These are phyloP conservation scores for Anastatus disparis DNA, from an alignment of 1,140 invertebrate genomes.

Conservation along the genomic window DNA sequence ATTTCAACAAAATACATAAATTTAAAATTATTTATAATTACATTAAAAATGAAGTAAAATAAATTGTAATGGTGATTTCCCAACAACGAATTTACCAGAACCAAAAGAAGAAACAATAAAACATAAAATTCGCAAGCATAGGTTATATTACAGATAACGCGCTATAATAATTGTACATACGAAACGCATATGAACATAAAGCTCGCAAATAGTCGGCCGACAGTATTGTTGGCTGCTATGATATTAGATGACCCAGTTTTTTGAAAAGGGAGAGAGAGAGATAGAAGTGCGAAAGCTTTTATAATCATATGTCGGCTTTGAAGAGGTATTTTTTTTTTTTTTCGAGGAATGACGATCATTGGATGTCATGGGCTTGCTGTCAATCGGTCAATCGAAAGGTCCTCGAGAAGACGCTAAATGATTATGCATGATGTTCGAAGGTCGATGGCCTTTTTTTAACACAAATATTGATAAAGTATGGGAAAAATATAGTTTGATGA, in stretches of 20 bases:
- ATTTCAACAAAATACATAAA: too few species aligned
- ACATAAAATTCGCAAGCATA: too few species aligned
- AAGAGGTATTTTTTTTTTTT: too few species aligned
- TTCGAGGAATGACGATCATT: constrained; percentile 24
- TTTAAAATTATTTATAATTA: too few species aligned
- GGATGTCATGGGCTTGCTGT: neutral
- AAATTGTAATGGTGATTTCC: too few species aligned
- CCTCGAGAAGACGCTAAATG: neutral
- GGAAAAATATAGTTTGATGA: too few species aligned
- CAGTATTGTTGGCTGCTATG: constrained; percentile 50
- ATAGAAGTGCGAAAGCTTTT: neutral
- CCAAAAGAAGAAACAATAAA: too few species aligned
- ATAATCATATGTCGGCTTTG: constrained; percentile 1
- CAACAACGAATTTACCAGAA: too few species aligned
- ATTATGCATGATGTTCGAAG: neutral
- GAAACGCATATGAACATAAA: neutral
- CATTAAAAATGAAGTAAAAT: too few species aligned
- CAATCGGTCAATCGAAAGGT: neutral
- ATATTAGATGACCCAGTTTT: constrained; percentile 56
- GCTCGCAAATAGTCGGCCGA: constrained; percentile 16
- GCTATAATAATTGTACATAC: neutral
- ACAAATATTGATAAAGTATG: too few species aligned
- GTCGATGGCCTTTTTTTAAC: constrained; percentile 10
- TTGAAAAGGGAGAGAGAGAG: constrained; percentile 36
- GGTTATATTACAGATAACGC: too few species aligned